These are phyloP conservation scores for Troides helena DNA, from an alignment of 2,888 invertebrate genomes.

Conservation along the genomic window DNA sequence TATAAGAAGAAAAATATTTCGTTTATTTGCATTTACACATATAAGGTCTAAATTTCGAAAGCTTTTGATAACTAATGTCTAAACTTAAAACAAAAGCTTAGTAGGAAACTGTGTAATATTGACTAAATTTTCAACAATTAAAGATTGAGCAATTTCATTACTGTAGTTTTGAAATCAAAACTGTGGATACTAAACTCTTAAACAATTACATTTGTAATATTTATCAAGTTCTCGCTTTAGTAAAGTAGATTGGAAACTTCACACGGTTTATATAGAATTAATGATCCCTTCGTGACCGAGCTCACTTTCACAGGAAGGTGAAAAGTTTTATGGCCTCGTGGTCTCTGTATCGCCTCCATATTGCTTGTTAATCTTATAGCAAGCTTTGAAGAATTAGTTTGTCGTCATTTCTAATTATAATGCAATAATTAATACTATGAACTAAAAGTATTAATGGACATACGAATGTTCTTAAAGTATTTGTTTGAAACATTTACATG, in stretches of 20 bases:
- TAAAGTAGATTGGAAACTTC: conserved; percentile 24
- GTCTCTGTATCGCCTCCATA: conserved; percentile 46
- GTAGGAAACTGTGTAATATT: too few relatives aligned
- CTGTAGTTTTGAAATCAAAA: too few relatives aligned
- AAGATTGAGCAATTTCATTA: too few relatives aligned
- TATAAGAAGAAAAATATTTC: too few relatives aligned
- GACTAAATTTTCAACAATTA: background rate
- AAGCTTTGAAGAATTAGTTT: conserved; percentile 34
- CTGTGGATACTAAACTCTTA: too few relatives aligned
- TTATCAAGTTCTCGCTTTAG: background rate
- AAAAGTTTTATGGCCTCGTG: conserved; percentile 66
- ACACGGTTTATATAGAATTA: conserved; percentile 53
- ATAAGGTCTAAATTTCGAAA: too few relatives aligned
- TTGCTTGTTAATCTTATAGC: conserved; percentile 49
- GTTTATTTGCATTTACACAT: too few relatives aligned
- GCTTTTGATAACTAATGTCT: too few relatives aligned
- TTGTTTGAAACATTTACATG: too few relatives aligned
- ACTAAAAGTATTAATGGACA: too few relatives aligned
- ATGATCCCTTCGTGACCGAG: conserved; percentile 70
- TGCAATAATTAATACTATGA: background rate
- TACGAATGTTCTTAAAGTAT: too few relatives aligned
- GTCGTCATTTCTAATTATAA: background rate
- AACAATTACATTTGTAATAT: background rate
- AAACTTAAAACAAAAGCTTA: background rate
- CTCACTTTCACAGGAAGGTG: conserved; percentile 64